phyloP scores from a whole-genome alignment of 2,113 vertebrate genomes.

The Boleophthalmus pectinirostris region DNA sequence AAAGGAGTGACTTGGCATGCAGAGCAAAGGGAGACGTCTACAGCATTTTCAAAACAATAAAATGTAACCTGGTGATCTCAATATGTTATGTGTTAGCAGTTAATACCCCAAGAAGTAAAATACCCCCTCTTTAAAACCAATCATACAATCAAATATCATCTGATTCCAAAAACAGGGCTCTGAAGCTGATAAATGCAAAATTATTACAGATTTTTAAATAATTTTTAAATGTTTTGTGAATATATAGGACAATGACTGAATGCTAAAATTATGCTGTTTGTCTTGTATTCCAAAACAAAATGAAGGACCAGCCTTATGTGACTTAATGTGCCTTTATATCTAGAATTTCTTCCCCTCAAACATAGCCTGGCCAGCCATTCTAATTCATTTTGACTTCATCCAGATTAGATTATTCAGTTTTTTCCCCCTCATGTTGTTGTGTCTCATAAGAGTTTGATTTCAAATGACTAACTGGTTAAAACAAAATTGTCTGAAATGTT shows the following conservation, averaged over 20 bases:
- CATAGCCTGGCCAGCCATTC: background rate
- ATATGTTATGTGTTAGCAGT: too few relatives aligned
- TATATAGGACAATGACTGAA: constrained; percentile 10
- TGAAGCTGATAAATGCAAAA: background rate
- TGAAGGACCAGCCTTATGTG: constrained; percentile 82
- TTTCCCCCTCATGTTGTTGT: background rate
- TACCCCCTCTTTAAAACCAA: background rate
- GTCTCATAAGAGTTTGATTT: background rate
- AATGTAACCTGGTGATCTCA: too few relatives aligned
- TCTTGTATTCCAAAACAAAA: constrained; percentile 30
- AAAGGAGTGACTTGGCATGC: too few relatives aligned
- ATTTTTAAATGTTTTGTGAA: constrained; percentile 10
- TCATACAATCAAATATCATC: background rate
- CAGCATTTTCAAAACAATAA: too few relatives aligned
- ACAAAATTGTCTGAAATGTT: background rate
- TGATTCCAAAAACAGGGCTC: background rate
- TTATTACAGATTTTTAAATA: background rate
- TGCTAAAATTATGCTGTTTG: background rate
- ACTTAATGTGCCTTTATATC: constrained; percentile 86
- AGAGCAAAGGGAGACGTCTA: too few relatives aligned
- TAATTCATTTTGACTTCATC: background rate
- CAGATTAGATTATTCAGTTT: too few relatives aligned
- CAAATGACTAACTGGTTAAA: background rate
- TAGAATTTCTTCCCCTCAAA: constrained; percentile 59
- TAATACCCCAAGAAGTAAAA: too few relatives aligned